Percentiles rank a stretch among this genome's conserved stretches.
These are phyloP conservation scores for Camelus bactrianus DNA, from an alignment of 2,113 vertebrate species.

Conservation along the genomic window DNA sequence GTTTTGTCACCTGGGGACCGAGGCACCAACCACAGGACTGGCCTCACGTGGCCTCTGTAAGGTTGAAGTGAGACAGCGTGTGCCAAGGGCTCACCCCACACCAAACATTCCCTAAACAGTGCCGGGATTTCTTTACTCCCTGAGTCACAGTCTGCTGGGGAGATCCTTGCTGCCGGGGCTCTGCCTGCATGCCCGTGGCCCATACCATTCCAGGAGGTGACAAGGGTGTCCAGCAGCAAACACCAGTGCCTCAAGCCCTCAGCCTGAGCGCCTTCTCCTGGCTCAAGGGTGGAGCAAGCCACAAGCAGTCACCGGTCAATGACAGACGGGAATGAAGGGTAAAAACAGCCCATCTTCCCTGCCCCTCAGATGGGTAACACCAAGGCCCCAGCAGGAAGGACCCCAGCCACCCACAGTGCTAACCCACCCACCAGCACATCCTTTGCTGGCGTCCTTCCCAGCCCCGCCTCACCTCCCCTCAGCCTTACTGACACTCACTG, in stretches of 20 bases:
- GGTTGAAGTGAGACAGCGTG: background rate
- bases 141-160: background rate
- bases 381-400: rapidly evolving
- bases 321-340: background rate
- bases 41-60: background rate
- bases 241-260: background rate
- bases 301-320: background rate
- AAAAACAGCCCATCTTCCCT: background rate
- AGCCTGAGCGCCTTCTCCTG: background rate
- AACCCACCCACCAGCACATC: rapidly evolving
- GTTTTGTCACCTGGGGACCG: background rate
- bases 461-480: background rate
- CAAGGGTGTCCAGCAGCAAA: background rate
- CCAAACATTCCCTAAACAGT: rapidly evolving
- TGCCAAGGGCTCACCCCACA: background rate
- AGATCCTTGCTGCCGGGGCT: background rate
- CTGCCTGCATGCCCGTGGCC: background rate
- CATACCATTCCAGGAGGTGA: background rate
- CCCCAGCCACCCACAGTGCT: background rate
- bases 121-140: background rate
- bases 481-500: rapidly evolving
- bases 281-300: background rate
- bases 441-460: background rate
- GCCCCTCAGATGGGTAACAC: background rate
- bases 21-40: background rate